phyloP scores from a whole-genome alignment of 1,140 invertebrate genomes.

The Anagrus nilaparvatae region DNA sequence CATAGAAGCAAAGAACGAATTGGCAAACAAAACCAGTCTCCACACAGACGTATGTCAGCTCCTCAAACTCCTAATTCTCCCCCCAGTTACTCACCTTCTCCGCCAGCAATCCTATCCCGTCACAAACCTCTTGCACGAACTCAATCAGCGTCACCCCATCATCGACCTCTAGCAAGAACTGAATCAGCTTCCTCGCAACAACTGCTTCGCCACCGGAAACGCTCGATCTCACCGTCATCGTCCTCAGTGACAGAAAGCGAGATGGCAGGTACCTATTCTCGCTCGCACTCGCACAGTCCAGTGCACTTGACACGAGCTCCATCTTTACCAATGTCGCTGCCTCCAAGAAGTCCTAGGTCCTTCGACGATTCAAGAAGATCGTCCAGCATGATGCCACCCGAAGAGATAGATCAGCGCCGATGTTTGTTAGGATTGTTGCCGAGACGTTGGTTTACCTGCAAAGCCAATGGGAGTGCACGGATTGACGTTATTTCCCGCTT shows the following conservation, averaged over 20 bases:
- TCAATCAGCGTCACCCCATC: slow-evolving; percentile 14
- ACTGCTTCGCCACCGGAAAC: slow-evolving; percentile 13
- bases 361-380: slow-evolving; percentile 23
- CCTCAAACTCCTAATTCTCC: slow-evolving; percentile 10
- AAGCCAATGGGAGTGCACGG: slow-evolving; percentile 76
- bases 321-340: slow-evolving; percentile 20
- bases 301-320: slow-evolving; percentile 15
- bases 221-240: slow-evolving; percentile 24
- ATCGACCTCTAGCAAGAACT: slow-evolving; percentile 16
- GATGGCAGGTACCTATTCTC: neutral
- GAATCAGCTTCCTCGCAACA: slow-evolving; percentile 7
- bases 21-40: neutral
- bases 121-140: slow-evolving; percentile 13
- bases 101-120: slow-evolving; percentile 13
- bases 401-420: slow-evolving; percentile 19
- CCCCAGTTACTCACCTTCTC: slow-evolving; percentile 15
- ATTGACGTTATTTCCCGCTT: slow-evolving; percentile 91
- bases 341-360: slow-evolving; percentile 14
- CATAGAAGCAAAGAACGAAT: slow-evolving; percentile 5
- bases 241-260: slow-evolving; percentile 16
- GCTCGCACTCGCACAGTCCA: slow-evolving; percentile 8
- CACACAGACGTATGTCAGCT: slow-evolving; percentile 2
- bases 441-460: slow-evolving; percentile 76
- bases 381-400: slow-evolving; percentile 15
- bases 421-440: slow-evolving; percentile 29